A percentile compares a stretch with the other conserved stretches of the same genome.
Evolutionary conservation across 1,140 invertebrate species (phyloP).

Genomic region (Penaeus indicus): DNA sequence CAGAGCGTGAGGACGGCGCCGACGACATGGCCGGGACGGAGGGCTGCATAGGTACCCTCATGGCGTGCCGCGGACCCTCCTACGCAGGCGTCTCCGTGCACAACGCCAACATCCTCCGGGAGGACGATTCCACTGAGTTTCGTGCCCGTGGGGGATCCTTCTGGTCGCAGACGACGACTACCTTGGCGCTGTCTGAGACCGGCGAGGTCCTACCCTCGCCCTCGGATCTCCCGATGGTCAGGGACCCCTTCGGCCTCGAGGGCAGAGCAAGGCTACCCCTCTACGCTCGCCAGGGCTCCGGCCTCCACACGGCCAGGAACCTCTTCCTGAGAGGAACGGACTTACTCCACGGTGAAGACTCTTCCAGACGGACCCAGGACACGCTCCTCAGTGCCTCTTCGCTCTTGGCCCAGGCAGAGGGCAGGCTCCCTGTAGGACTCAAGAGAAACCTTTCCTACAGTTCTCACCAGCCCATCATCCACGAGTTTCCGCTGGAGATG

Average conservation of each 20-base stretch:
- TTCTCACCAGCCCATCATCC: slow-evolving; percentile 42
- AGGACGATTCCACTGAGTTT: slow-evolving; percentile 31
- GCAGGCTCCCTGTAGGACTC: no score
- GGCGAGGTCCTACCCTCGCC: slow-evolving; percentile 18
- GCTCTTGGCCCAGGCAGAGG: neutral
- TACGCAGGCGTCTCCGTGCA: neutral
- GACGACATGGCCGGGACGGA: neutral
- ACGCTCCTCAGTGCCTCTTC: neutral
- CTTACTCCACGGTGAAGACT: slow-evolving; percentile 6
- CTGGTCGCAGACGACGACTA: slow-evolving; percentile 50
- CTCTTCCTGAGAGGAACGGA: slow-evolving; percentile 27
- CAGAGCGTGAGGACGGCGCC: neutral
- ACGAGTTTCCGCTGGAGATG: slow-evolving; percentile 4
- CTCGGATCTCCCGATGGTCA: neutral
- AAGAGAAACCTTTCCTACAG: slow-evolving; percentile 30
- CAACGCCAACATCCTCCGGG: neutral
- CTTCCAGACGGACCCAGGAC: slow-evolving; percentile 16
- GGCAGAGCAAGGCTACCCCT: neutral
- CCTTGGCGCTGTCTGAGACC: neutral
- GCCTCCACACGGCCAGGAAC: neutral
- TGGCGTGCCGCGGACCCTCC: slow-evolving; percentile 20
- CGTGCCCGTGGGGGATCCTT: slow-evolving; percentile 34
- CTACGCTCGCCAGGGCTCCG: slow-evolving; percentile 18
- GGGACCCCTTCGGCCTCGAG: neutral
- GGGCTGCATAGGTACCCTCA: slow-evolving; percentile 43